These are phyloP conservation scores for Epinephelus malabaricus DNA, from an alignment of 2,797 vertebrate genomes.

Conservation along the genomic window DNA sequence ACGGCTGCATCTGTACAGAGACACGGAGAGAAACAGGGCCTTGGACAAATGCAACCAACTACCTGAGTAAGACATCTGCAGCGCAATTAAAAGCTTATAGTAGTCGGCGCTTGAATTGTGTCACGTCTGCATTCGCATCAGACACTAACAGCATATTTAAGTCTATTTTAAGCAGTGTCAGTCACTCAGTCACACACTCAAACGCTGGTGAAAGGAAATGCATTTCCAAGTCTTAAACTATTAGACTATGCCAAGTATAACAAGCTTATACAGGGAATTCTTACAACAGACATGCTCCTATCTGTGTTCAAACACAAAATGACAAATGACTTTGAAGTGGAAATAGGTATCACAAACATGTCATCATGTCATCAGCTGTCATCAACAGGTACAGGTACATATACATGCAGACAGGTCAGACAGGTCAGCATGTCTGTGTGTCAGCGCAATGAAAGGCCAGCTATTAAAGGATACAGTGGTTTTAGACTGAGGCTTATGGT, in stretches of 20 bases:
- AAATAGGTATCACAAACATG: slow-evolving; percentile 26
- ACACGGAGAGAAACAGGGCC: background rate
- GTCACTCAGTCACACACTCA: slow-evolving; percentile 3
- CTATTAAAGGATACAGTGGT: slow-evolving; percentile 69
- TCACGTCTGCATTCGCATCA: slow-evolving; percentile 18
- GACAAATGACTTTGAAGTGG: slow-evolving; percentile 9
- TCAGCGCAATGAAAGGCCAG: slow-evolving; percentile 18
- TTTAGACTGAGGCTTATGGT: slow-evolving; percentile 55
- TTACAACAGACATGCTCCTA: background rate
- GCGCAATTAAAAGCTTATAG: slow-evolving; percentile 36
- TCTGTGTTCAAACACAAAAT: slow-evolving; percentile 29
- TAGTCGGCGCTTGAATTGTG: slow-evolving; percentile 10
- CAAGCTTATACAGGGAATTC: background rate
- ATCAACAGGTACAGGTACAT: slow-evolving; percentile 4
- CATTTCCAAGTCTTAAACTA: background rate
- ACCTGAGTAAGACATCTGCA: slow-evolving; percentile 27
- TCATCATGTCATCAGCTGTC: too few relatives aligned
- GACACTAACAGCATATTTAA: slow-evolving; percentile 19
- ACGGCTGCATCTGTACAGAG: background rate
- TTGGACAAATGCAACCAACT: slow-evolving; percentile 6
- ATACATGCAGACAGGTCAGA: slow-evolving; percentile 24
- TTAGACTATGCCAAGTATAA: background rate
- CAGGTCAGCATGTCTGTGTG: slow-evolving; percentile 36
- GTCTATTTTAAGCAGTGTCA: slow-evolving; percentile 24
- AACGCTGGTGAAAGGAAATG: background rate